Evolutionary conservation across 2,888 invertebrate species (phyloP), one percentile per base, ranked within the genome.

Genomic region (Pristionchus fissidentatus): DNA sequence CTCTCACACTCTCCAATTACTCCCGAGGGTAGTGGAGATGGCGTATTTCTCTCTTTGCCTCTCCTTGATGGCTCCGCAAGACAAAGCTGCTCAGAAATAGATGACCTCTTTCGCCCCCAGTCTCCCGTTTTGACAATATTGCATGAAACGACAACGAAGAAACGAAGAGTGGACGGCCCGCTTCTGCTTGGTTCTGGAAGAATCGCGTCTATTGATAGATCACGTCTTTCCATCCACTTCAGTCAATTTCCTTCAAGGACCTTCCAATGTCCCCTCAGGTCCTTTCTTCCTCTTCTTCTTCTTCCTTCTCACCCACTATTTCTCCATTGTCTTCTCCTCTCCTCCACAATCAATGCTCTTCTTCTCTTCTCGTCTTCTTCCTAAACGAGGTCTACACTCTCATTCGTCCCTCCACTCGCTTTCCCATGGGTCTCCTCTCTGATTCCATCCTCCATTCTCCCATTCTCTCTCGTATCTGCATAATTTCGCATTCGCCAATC

Each of bases 391-490:
- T 26, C 15, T 57, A 29, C 32, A 38, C 75, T 75, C 75, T 75
- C 46, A 43, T 75, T 75, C 75, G 43, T 46, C 66, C 81, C n/a
- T 41, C 19, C 38, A 10, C 29, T 15, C 55, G 38, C 79, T 57
- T 43, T 79, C 38, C 73, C 55, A 66, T 81, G 32, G 38, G 38
- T 73, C 83, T 70, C 73, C 55, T 57, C 55, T 57, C 55, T 79
- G 79, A 46, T 49, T 57, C 83, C 26, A 7, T 32, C 66, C 19
- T 46, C 26, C 49, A 29, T 60, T 81, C 81, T 41, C 80, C 22
- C 43, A 4, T 26, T n/a, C 19, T 35, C 49, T 13, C 41, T 15
- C 29, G 70, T n/a, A 77, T 77, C 49, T 77, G 75, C 49, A 77
- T 77, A 49, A 77, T 77, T 49, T 77, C 29, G 13, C 75, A 46